Percentiles rank a stretch among this genome's conserved stretches.
These are phyloP conservation scores for Pseudococcus viburni DNA, from an alignment of 2,888 invertebrate species.

Conservation along the genomic window DNA sequence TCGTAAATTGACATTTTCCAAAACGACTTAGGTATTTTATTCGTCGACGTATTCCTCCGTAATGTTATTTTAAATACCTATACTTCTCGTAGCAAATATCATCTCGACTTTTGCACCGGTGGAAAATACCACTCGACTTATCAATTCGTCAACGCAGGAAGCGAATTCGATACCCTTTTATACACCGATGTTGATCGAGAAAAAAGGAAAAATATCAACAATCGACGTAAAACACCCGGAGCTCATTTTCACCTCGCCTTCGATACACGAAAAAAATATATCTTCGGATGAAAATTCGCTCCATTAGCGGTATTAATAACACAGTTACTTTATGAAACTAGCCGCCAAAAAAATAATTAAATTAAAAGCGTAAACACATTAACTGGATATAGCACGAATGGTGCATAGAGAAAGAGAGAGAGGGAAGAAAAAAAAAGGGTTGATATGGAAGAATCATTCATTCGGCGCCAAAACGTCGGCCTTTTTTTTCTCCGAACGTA, in stretches of 20 bases:
- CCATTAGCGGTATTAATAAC: slow-evolving; percentile 46
- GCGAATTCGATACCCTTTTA: neutral
- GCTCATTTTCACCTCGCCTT: neutral
- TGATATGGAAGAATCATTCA: slow-evolving; percentile 48
- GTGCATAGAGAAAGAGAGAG: neutral
- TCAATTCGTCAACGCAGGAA: neutral
- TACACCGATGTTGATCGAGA: neutral
- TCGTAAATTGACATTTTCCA: slow-evolving; percentile 27
- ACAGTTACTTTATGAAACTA: slow-evolving; percentile 32
- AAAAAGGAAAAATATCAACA: neutral
- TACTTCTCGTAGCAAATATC: neutral
- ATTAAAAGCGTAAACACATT: slow-evolving; percentile 60
- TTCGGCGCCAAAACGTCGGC: slow-evolving; percentile 59
- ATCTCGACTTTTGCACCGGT: neutral
- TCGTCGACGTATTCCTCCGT: neutral
- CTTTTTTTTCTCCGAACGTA: slow-evolving; percentile 17
- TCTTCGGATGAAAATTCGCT: slow-evolving; percentile 10
- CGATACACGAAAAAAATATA: neutral
- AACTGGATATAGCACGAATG: slow-evolving; percentile 40
- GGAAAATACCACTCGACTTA: neutral
- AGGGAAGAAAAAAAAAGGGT: neutral
- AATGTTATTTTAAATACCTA: slow-evolving; percentile 5
- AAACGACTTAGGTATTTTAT: neutral
- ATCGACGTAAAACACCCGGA: neutral
- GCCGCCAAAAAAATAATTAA: slow-evolving; percentile 59